Conservation (phyloP, 2,797 vertebrate genomes). For the Pipistrellus kuhlii region DNA sequence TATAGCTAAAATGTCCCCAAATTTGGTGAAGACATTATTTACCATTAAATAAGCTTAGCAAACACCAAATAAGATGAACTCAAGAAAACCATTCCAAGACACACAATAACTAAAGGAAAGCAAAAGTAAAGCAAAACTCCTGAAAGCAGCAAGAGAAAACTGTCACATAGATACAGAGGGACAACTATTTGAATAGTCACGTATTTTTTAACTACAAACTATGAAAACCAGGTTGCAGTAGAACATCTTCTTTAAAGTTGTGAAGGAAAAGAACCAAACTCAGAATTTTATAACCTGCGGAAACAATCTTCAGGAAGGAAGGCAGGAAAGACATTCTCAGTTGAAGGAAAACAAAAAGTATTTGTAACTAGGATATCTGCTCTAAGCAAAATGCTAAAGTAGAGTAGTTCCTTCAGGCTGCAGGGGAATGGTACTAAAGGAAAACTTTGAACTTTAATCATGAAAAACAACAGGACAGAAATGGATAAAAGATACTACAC, state of each 20-base stretch:
- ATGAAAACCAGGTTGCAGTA: not conserved
- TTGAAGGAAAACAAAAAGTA: not conserved
- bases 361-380: not conserved
- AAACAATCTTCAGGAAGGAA: not conserved
- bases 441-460: not conserved
- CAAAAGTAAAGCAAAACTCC: not conserved
- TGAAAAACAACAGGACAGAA: not conserved
- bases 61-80: not conserved
- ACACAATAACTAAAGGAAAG: not conserved
- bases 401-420: not conserved
- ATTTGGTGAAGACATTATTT: not conserved
- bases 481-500: not conserved
- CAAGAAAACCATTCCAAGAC: not conserved
- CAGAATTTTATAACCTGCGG: not conserved
- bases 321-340: not conserved
- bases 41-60: not conserved
- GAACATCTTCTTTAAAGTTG: not conserved
- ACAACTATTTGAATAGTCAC: not conserved
- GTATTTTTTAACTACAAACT: not conserved
- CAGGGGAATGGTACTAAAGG: not conserved
- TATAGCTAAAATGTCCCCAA: not conserved
- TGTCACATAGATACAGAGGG: not conserved
- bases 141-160: not conserved
- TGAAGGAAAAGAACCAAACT: slow-evolving; percentile 1
- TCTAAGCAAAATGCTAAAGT: not conserved